These are phyloP conservation scores for Ciconia maguari DNA, from an alignment of 2,113 vertebrate genomes.

Conservation along the genomic window DNA sequence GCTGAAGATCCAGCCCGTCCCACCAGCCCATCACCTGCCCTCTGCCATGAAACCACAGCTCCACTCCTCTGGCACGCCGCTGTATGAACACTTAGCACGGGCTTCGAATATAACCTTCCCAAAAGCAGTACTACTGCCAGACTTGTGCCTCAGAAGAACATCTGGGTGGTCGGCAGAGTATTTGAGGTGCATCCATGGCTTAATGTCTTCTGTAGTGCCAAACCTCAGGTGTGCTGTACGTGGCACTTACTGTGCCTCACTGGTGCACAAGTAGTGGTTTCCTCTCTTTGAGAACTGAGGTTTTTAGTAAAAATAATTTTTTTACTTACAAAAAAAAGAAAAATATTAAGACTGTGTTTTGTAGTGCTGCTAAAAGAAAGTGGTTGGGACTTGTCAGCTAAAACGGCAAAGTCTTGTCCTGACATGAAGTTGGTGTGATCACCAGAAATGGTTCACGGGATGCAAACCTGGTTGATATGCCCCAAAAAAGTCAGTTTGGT, in stretches of 20 bases:
- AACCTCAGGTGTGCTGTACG: neutral
- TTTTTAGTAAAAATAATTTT: neutral
- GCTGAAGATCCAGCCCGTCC: neutral
- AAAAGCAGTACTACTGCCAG: neutral
- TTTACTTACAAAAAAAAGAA: neutral
- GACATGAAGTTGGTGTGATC: fast-evolving
- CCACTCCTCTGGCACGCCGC: fast-evolving
- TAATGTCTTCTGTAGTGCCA: neutral
- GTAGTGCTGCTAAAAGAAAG: neutral
- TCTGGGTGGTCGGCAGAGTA: neutral
- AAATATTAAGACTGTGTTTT: neutral
- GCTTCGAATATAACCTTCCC: neutral
- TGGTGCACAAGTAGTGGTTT: too few species aligned
- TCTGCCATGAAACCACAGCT: neutral
- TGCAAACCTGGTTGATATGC: fast-evolving
- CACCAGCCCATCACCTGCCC: neutral
- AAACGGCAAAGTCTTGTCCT: neutral
- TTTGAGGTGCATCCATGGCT: neutral
- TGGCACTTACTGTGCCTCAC: neutral
- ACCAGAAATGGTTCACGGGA: fast-evolving
- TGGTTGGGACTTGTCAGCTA: neutral
- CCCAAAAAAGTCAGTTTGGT: fast-evolving
- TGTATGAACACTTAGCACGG: fast-evolving
- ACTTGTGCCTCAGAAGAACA: neutral
- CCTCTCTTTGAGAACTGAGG: neutral